Evolutionary conservation across 2,113 vertebrate genomes (phyloP).

Genomic region (Dipodomys stephensi): DNA sequence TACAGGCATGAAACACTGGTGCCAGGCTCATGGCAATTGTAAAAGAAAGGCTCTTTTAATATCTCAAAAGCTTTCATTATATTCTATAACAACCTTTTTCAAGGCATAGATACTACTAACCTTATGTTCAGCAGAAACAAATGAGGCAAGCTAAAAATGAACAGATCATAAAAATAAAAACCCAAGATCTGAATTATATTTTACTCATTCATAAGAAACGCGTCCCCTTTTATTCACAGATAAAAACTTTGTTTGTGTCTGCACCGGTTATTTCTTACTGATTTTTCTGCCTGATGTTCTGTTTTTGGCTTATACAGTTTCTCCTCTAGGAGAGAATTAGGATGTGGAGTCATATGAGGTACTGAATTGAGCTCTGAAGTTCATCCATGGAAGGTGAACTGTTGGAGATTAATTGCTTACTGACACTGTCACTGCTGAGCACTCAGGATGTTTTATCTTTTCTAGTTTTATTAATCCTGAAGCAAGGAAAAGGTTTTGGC

Average conservation of each 20-base stretch:
- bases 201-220: background rate
- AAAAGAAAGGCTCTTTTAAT: background rate
- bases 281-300: slow-evolving; percentile 6
- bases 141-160: slow-evolving; percentile 13
- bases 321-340: slow-evolving; percentile 48
- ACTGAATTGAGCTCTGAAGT: slow-evolving; percentile 57
- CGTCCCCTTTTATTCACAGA: background rate
- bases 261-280: slow-evolving; percentile 33
- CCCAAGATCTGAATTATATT: slow-evolving; percentile 12
- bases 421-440: slow-evolving; percentile 62
- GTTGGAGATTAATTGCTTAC: slow-evolving; percentile 76
- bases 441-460: slow-evolving; percentile 56
- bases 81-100: background rate
- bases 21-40: too few species aligned
- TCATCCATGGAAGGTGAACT: slow-evolving; percentile 62
- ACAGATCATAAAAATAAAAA: background rate
- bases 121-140: slow-evolving; percentile 34
- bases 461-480: slow-evolving; percentile 67
- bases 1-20: too few species aligned
- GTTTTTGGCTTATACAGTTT: slow-evolving; percentile 38
- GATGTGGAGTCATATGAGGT: background rate
- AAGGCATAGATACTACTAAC: slow-evolving; percentile 34
- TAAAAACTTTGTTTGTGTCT: background rate
- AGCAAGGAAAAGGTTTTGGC: background rate
- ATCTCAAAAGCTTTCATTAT: slow-evolving; percentile 62